These are phyloP conservation scores for Cheilosia vernalis DNA, from an alignment of 2,888 invertebrate genomes.

Conservation along the genomic window DNA sequence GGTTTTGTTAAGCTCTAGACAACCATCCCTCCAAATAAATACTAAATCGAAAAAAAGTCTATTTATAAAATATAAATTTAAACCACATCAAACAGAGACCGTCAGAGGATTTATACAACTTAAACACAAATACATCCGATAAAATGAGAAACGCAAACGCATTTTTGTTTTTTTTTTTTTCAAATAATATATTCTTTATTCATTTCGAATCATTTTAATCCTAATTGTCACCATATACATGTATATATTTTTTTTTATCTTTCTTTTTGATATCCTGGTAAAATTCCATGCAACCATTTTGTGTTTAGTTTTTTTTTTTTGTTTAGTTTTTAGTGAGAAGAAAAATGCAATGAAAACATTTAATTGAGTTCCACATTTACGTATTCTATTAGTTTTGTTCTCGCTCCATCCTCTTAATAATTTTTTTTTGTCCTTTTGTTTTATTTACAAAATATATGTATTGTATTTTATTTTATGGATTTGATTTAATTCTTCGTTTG, in stretches of 20 bases:
- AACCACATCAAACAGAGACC: no score
- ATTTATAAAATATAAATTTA: no score
- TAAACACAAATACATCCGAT: no score
- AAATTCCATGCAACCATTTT: conserved; percentile 72
- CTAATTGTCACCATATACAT: conserved; percentile 71
- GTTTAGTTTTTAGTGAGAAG: conserved; percentile 50
- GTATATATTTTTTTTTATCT: conserved; percentile 34
- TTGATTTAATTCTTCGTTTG: conserved; percentile 65
- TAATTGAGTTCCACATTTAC: conserved; percentile 72
- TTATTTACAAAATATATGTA: conserved; percentile 70
- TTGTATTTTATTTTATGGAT: conserved; percentile 15
- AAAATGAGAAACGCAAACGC: no score
- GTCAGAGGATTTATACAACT: no score
- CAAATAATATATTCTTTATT: conserved; percentile 73
- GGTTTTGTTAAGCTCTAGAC: no score
- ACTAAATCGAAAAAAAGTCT: no score
- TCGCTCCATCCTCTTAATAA: conserved; percentile 3
- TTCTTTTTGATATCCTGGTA: conserved; percentile 58
- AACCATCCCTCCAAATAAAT: no score
- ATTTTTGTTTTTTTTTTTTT: conserved; percentile 30
- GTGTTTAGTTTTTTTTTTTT: conserved; percentile 28
- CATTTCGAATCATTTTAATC: conserved; percentile 62
- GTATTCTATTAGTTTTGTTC: conserved; percentile 64
- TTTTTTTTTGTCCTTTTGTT: conserved; percentile 1
- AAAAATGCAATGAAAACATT: conserved; percentile 73